Percentiles rank a stretch among this genome's conserved stretches.
Evolutionary conservation across 1,140 invertebrate species (phyloP).

Genomic region (Protaetia brevitarsis): DNA sequence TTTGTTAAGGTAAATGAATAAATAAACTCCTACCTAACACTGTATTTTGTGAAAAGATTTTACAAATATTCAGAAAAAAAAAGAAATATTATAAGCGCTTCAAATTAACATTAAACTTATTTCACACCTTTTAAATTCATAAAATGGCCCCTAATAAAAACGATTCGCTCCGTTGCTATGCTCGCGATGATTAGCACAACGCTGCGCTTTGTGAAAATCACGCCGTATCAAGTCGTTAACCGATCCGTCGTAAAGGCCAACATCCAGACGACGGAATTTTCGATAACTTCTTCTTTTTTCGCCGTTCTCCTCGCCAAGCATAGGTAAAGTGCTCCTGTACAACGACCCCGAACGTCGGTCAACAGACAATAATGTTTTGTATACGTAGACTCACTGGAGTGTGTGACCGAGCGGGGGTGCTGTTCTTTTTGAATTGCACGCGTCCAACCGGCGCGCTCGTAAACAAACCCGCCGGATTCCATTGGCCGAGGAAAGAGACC

Average conservation of each 20-base stretch:
- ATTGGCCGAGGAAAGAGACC: conserved; percentile 27
- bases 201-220: neutral
- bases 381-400: conserved; percentile 5
- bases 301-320: neutral
- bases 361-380: conserved; percentile 21
- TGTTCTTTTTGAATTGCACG: conserved; percentile 35
- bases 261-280: conserved; percentile 6
- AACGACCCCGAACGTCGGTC: conserved; percentile 22
- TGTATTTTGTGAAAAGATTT: too few species aligned
- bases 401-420: conserved; percentile 26
- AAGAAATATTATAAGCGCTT: too few species aligned
- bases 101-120: too few species aligned
- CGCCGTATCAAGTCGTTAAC: neutral
- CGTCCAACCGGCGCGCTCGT: conserved; percentile 31
- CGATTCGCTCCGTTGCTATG: neutral
- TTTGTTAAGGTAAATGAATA: too few species aligned
- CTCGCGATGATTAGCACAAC: neutral
- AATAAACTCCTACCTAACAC: too few species aligned
- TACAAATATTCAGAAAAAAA: too few species aligned
- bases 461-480: conserved; percentile 34
- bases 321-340: conserved; percentile 23
- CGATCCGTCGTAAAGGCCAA: conserved; percentile 5
- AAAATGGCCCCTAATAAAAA: too few species aligned
- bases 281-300: neutral
- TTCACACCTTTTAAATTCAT: too few species aligned